Evolutionary conservation across 1,140 invertebrate genomes (phyloP).

Genomic region (Musca vetustissima): DNA sequence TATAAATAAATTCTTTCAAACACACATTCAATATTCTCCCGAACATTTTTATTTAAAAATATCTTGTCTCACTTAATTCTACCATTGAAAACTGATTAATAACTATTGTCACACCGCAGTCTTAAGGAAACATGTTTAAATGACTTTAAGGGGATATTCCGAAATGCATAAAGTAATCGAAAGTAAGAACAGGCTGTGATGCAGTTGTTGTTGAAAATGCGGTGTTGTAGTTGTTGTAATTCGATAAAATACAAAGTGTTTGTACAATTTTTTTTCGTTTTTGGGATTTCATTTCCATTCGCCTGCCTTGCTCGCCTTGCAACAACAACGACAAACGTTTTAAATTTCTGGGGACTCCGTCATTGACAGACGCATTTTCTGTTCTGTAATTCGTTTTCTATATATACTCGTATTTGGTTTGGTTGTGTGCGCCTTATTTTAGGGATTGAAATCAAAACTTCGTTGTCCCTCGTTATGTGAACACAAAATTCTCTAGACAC

Average conservation of each 20-base stretch:
- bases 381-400: too few relatives aligned
- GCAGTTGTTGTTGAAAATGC: not conserved
- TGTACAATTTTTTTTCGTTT: too few relatives aligned
- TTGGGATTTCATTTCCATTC: too few relatives aligned
- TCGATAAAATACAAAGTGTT: too few relatives aligned
- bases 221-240: too few relatives aligned
- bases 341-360: slow-evolving; percentile 9
- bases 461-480: slow-evolving; percentile 21
- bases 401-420: not conserved
- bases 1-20: not conserved
- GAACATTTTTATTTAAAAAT: slow-evolving; percentile 18
- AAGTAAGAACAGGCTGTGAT: not conserved
- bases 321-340: not conserved
- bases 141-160: not conserved
- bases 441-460: slow-evolving; percentile 13
- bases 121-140: slow-evolving; percentile 11
- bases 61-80: slow-evolving; percentile 9
- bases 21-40: not conserved
- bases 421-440: not conserved
- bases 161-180: not conserved
- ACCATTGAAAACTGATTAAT: slow-evolving; percentile 29
- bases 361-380: slow-evolving; percentile 2
- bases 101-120: slow-evolving; percentile 23
- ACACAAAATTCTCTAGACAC: slow-evolving; percentile 38
- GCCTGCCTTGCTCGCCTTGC: too few relatives aligned